Evolutionary conservation across 2,797 vertebrate genomes (phyloP).

Genomic region (Tympanoctomys barrerae): DNA sequence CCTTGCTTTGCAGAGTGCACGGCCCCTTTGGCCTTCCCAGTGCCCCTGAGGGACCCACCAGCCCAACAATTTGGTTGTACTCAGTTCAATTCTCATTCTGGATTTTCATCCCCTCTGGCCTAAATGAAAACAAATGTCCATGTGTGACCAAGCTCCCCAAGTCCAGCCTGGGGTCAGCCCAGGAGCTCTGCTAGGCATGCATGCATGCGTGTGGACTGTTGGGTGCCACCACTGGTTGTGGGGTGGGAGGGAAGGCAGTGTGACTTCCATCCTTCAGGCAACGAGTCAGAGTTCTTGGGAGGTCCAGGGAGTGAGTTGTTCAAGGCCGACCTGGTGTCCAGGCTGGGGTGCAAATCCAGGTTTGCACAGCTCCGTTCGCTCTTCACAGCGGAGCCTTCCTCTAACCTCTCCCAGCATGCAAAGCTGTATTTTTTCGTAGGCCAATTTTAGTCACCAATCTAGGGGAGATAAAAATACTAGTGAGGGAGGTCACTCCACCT

Average conservation of each 20-base stretch:
- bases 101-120: not conserved
- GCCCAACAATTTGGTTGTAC: not conserved
- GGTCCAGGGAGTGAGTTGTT: not conserved
- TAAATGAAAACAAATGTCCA: not conserved
- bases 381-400: not conserved
- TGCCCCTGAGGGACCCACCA: not conserved
- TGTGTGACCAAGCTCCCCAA: not conserved
- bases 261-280: not conserved
- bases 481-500: slow-evolving; percentile 71
- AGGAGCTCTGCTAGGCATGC: not conserved
- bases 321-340: slow-evolving; percentile 3
- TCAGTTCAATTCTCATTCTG: not conserved
- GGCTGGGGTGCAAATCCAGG: not conserved
- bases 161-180: not conserved
- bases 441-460: slow-evolving; percentile 62
- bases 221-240: not conserved
- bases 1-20: not conserved
- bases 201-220: not conserved
- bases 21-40: not conserved
- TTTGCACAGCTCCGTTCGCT: not conserved
- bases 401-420: not conserved
- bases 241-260: not conserved
- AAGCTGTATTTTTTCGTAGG: slow-evolving; percentile 70
- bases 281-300: not conserved
- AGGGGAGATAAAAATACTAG: slow-evolving; percentile 68